Base-by-base conservation (phyloP, 2,888 invertebrate species). In the Leptopterna dolabrata region DNA sequence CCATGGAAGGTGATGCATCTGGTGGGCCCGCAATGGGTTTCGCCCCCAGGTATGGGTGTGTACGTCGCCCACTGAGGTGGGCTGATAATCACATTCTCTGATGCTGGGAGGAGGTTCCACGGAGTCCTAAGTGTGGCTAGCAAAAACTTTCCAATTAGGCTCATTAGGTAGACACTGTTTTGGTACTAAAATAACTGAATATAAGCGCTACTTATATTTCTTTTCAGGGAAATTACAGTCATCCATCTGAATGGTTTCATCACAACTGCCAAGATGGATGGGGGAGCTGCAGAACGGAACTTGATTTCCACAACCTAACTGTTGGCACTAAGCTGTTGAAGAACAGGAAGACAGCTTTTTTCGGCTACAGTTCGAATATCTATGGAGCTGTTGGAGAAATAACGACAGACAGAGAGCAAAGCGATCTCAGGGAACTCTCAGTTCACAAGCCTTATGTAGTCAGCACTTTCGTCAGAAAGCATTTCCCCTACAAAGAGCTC, bases 401-500 rank as follows among this genome's bases (percentile, higher is more conserved):
- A 1, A 30, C 43, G 27, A 85, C 41, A 41, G 85, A 85, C 16
- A 51, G 51, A 45, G 76, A 85, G 30, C 16, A 41, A 30, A 30
- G 19, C 47, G 76, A 85, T 30, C 43, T 85, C 76, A 47, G 51
- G 30, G 73, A 73, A 30, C 19, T 85, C 9, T n/a, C 45, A 27
- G 76, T 76, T n/a, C 76, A 76, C 47, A 76, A 76, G 24, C 85
- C 73, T 7, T 85, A 45, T 27, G 13, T 30, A 13, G 30, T 73
- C 13, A 29, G 51, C 19, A 76, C 85, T 16, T 85, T 85, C 19
- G 85, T 85, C n/a, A 24, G 85, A 24, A 85, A 85, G 55, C 43
- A 76, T 30, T 85, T 85, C 30, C 85, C 47, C 47, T 85, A 47
- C 76, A 85, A 76, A 51, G 85, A 85, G 27, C 73, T 47, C 24